A percentile compares a stretch with the other conserved stretches of the same genome.
phyloP scores from a whole-genome alignment of 2,797 vertebrate species.

The Cuniculus paca region DNA sequence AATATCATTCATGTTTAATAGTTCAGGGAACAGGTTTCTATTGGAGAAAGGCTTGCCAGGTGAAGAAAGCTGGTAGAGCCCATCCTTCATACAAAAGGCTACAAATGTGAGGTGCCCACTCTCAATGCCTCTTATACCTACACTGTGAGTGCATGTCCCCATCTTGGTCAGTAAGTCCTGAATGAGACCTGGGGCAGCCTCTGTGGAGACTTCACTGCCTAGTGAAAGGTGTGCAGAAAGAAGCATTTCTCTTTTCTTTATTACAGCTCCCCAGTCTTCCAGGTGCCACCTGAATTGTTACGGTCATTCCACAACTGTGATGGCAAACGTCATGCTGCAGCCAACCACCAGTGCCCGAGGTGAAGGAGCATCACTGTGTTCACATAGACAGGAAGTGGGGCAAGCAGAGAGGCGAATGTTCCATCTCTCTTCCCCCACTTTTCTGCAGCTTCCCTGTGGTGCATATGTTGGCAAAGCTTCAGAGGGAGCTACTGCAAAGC shows the following conservation, averaged over 20 bases:
- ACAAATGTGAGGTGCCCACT: not conserved
- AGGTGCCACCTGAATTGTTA: not conserved
- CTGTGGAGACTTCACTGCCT: not conserved
- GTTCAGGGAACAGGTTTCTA: not conserved
- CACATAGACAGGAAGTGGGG: not conserved
- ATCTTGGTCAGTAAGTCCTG: not conserved
- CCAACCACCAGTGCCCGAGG: too few species aligned
- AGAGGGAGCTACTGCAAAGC: not conserved
- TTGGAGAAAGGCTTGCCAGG: not conserved
- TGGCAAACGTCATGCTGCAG: not conserved
- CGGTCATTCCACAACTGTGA: not conserved
- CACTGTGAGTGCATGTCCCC: too few species aligned
- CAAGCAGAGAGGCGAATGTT: not conserved
- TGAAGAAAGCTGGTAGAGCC: not conserved
- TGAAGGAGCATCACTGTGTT: not conserved
- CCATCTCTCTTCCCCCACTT: not conserved
- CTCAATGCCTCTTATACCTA: not conserved
- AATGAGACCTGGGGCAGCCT: not conserved
- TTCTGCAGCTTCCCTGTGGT: not conserved
- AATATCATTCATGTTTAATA: not conserved
- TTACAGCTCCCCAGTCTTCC: not conserved
- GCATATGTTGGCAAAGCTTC: not conserved
- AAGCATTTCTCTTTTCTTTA: not conserved
- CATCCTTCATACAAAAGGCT: not conserved
- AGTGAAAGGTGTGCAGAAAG: not conserved